Percentiles rank a stretch among this genome's conserved stretches.
Conservation (phyloP, 1,140 invertebrate species). For the Drosophila mauritiana region DNA sequence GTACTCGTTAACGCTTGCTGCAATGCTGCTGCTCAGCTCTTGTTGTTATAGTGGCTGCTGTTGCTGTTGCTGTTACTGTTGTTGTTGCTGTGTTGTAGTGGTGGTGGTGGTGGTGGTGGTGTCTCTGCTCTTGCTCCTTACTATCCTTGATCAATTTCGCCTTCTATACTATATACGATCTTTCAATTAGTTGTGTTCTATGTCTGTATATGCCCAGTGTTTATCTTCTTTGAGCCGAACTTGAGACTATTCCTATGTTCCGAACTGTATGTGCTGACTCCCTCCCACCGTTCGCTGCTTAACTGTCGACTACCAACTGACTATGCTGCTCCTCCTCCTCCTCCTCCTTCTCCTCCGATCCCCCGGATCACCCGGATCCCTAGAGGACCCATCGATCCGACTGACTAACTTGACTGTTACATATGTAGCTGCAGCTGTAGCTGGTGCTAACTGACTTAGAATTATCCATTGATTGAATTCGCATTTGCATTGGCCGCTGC, state of each 20-base stretch:
- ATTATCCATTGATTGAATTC: conserved; percentile 84
- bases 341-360: conserved; percentile 7
- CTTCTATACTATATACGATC: conserved; percentile 2
- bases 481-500: conserved; percentile 82
- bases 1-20: conserved; percentile 27
- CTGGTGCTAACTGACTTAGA: conserved; percentile 61
- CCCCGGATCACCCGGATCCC: background rate
- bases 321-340: conserved; percentile 18
- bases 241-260: conserved; percentile 43
- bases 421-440: conserved; percentile 4
- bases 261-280: conserved; percentile 43
- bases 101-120: conserved; percentile 2
- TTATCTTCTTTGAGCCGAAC: conserved; percentile 26
- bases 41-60: background rate
- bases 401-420: conserved; percentile 18
- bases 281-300: conserved; percentile 57
- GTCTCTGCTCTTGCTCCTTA: conserved; percentile 18
- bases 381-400: conserved; percentile 19
- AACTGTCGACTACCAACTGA: conserved; percentile 68
- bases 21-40: background rate
- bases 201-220: conserved; percentile 18
- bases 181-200: conserved; percentile 8
- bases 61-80: background rate
- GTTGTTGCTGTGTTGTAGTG: background rate
- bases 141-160: conserved; percentile 10